These are phyloP conservation scores for Petaurus breviceps DNA, from an alignment of 2,113 vertebrate genomes.

Conservation along the genomic window DNA sequence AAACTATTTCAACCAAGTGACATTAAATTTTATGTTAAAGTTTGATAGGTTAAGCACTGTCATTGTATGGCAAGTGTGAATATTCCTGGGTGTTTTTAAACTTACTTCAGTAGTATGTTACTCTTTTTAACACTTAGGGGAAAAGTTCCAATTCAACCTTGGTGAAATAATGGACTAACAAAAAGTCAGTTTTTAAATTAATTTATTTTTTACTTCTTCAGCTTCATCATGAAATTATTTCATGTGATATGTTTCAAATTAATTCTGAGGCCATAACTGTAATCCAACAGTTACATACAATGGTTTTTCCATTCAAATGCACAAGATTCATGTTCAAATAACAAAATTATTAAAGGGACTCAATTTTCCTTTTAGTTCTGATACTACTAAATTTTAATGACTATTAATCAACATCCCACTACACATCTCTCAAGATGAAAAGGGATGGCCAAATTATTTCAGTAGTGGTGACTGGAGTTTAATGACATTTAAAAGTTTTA, in stretches of 20 bases:
- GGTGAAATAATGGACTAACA: slow-evolving; percentile 26
- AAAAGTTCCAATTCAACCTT: neutral
- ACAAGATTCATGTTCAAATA: slow-evolving; percentile 31
- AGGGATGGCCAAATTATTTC: neutral
- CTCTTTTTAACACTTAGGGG: neutral
- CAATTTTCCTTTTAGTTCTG: slow-evolving; percentile 33
- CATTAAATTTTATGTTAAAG: neutral
- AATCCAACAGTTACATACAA: slow-evolving; percentile 43
- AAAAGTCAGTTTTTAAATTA: slow-evolving; percentile 61
- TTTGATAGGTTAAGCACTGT: neutral
- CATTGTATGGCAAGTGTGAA: slow-evolving; percentile 7
- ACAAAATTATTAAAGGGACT: slow-evolving; percentile 51
- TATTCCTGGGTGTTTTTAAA: neutral
- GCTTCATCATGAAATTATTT: slow-evolving; percentile 55
- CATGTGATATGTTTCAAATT: slow-evolving; percentile 65
- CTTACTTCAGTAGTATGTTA: slow-evolving; percentile 16
- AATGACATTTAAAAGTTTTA: neutral
- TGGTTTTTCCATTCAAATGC: slow-evolving; percentile 59
- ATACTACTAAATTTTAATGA: slow-evolving; percentile 52
- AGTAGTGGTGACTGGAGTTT: neutral
- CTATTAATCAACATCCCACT: neutral
- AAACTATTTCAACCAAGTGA: neutral
- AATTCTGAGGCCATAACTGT: slow-evolving; percentile 29
- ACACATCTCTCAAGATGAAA: neutral
- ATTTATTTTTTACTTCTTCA: slow-evolving; percentile 67